Evolutionary conservation across 2,113 vertebrate genomes (phyloP).

Genomic region (Eidolon helvum): DNA sequence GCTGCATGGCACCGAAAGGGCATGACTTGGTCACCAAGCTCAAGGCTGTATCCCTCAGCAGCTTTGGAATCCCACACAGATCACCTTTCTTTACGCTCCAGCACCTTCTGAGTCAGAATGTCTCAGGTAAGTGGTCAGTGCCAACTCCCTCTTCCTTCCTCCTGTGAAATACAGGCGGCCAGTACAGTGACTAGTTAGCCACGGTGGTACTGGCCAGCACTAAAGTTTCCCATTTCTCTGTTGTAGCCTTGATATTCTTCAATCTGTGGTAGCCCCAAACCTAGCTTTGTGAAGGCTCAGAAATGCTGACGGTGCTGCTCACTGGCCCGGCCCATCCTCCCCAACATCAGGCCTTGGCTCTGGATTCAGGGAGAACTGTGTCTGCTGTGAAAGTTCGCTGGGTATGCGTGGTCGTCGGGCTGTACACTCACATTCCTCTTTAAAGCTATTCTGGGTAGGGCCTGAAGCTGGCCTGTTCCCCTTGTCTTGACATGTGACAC

Average conservation of each 20-base stretch:
- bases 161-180: not conserved
- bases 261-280: accelerated
- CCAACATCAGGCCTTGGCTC: not conserved
- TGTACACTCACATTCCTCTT: constrained; percentile 96
- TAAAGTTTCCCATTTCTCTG: not conserved
- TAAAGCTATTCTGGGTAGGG: constrained; percentile 70
- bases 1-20: not conserved
- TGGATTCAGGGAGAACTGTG: not conserved
- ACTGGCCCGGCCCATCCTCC: not conserved
- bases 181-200: not conserved
- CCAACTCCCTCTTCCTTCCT: not conserved
- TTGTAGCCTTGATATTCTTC: not conserved
- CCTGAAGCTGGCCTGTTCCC: constrained; percentile 66
- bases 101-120: not conserved
- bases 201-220: not conserved
- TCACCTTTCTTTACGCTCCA: not conserved
- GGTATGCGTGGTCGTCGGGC: constrained; percentile 87
- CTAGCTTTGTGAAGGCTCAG: not conserved
- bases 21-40: not conserved
- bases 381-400: constrained; percentile 72
- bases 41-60: not conserved
- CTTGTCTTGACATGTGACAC: constrained; percentile 91
- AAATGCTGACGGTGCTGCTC: not conserved
- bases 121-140: not conserved
- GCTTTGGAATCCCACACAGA: not conserved